Percentiles rank a stretch among this genome's conserved stretches.
Conservation (phyloP, 1,140 invertebrate species). For the Piezodorus guildinii region DNA sequence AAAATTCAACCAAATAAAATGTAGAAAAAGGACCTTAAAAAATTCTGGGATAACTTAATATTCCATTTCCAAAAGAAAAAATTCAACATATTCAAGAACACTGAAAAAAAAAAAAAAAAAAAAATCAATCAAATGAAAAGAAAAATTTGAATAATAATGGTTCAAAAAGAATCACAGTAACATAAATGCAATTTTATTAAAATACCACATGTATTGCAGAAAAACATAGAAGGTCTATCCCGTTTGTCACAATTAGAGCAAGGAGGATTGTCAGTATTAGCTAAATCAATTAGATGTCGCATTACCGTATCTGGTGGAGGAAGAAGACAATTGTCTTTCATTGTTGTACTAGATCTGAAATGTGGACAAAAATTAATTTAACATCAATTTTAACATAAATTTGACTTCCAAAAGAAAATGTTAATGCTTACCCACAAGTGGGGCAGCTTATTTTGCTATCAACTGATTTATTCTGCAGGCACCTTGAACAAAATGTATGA, state of each 20-base stretch:
- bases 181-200: neutral
- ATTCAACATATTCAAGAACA: too few relatives aligned
- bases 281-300: slow-evolving; percentile 49
- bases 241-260: slow-evolving; percentile 59
- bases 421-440: slow-evolving; percentile 46
- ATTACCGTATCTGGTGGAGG: slow-evolving; percentile 50
- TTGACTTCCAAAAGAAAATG: neutral
- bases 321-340: slow-evolving; percentile 46
- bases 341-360: slow-evolving; percentile 25
- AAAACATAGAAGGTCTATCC: slow-evolving; percentile 51
- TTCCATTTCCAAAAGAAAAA: neutral
- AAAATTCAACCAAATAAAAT: too few relatives aligned
- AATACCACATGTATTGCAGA: slow-evolving; percentile 55
- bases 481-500: slow-evolving; percentile 55
- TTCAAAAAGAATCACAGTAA: neutral
- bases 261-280: slow-evolving; percentile 52
- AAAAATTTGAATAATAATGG: neutral
- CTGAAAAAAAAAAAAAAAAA: too few relatives aligned
- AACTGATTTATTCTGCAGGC: slow-evolving; percentile 44
- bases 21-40: too few relatives aligned
- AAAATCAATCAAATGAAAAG: too few relatives aligned
- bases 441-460: slow-evolving; percentile 51
- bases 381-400: neutral
- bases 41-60: neutral
- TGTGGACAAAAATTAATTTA: neutral